These are phyloP conservation scores for Brachystomella parvula DNA, from an alignment of 1,140 invertebrate species.

Conservation along the genomic window DNA sequence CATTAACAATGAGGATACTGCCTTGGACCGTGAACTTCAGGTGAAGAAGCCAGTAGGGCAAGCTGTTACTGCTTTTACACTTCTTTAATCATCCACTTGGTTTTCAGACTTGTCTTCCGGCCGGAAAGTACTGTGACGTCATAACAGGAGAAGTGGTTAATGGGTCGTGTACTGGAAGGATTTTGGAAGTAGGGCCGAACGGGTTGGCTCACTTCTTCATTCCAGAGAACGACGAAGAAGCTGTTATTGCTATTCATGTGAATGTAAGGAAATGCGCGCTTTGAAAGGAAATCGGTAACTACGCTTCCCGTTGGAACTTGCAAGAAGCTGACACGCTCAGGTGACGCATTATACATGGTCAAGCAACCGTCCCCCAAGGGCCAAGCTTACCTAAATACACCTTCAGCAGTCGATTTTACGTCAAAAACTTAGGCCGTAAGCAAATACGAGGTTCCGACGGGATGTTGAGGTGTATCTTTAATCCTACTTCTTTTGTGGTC, in stretches of 20 bases:
- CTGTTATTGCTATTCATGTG: conserved; percentile 67
- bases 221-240: conserved; percentile 54
- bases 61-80: neutral
- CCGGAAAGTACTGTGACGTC: conserved; percentile 51
- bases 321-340: too few relatives aligned
- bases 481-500: too few relatives aligned
- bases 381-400: too few relatives aligned
- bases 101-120: conserved; percentile 46
- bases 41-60: neutral
- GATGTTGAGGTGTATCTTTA: too few relatives aligned
- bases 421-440: too few relatives aligned
- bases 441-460: too few relatives aligned
- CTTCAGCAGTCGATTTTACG: too few relatives aligned
- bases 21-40: neutral
- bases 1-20: conserved; percentile 41
- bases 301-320: too few relatives aligned
- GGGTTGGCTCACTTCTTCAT: conserved; percentile 59
- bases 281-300: neutral
- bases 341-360: too few relatives aligned
- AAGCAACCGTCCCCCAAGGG: too few relatives aligned
- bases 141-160: conserved; percentile 46
- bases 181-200: conserved; percentile 47
- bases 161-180: conserved; percentile 45
- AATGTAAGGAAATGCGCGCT: conserved; percentile 39
- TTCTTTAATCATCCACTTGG: neutral